Evolutionary conservation across 1,140 invertebrate genomes (phyloP).

Genomic region (Planococcus citri): DNA sequence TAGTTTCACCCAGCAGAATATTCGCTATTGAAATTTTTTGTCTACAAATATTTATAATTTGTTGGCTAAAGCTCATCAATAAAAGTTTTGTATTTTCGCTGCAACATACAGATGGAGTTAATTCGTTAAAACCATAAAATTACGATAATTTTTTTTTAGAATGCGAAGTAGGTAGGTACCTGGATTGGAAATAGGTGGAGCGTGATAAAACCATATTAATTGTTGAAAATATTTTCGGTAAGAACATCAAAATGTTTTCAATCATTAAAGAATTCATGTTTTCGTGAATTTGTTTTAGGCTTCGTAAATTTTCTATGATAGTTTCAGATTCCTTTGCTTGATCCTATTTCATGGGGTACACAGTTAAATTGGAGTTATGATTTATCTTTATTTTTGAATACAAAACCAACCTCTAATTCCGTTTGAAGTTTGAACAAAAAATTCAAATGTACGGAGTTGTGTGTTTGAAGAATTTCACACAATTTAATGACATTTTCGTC

Average conservation of each 20-base stretch:
- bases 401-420: neutral
- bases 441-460: neutral
- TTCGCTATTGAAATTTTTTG: neutral
- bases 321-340: neutral
- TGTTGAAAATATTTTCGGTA: neutral
- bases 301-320: neutral
- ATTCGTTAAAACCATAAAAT: neutral
- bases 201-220: neutral
- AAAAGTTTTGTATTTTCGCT: conserved; percentile 9
- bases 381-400: no score
- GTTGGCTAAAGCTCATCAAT: neutral
- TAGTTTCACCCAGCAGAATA: neutral
- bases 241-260: neutral
- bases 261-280: neutral
- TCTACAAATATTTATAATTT: neutral
- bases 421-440: neutral
- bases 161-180: no score
- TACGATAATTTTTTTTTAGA: no score
- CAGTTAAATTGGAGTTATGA: no score
- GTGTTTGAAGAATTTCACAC: neutral
- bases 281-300: neutral
- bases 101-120: neutral
- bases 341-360: neutral
- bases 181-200: neutral
- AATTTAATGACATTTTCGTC: neutral